Conservation (phyloP, 2,888 invertebrate species). For the Drosophila bunnanda region DNA sequence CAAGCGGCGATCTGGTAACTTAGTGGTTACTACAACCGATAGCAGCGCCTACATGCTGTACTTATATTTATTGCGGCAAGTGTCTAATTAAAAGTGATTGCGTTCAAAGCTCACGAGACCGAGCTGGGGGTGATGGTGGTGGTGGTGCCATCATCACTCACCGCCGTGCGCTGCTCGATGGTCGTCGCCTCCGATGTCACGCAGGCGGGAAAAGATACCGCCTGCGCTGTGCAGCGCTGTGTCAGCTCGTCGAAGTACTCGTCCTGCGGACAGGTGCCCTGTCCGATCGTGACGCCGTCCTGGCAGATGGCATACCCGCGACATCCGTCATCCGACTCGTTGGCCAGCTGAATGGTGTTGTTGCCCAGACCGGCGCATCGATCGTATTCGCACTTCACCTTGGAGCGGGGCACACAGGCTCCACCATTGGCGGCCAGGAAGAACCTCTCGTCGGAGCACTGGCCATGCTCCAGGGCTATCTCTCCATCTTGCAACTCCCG, state of each 20-base stretch:
- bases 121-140: constrained; percentile 6
- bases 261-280: constrained; percentile 66
- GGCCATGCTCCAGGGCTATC: constrained; percentile 60
- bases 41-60: constrained; percentile 8
- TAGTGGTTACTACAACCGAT: constrained; percentile 33
- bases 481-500: constrained; percentile 25
- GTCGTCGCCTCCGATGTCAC: constrained; percentile 43
- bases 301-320: constrained; percentile 77
- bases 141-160: constrained; percentile 43
- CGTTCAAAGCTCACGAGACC: constrained; percentile 13
- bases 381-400: constrained; percentile 66
- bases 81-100: constrained; percentile 50
- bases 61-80: constrained; percentile 36
- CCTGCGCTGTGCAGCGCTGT: constrained; percentile 71
- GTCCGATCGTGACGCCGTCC: constrained; percentile 69
- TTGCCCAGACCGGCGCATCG: constrained; percentile 76
- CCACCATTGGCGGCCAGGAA: constrained; percentile 70
- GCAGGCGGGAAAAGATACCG: constrained; percentile 74
- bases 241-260: constrained; percentile 76
- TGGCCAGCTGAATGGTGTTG: constrained; percentile 73
- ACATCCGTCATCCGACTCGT: constrained; percentile 75
- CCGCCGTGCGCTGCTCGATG: constrained; percentile 19
- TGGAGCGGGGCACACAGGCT: constrained; percentile 70
- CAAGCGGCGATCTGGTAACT: constrained; percentile 13
- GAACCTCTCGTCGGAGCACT: constrained; percentile 69